Base-by-base conservation (phyloP, 2,113 vertebrate genomes). In the Rhineura floridana region DNA sequence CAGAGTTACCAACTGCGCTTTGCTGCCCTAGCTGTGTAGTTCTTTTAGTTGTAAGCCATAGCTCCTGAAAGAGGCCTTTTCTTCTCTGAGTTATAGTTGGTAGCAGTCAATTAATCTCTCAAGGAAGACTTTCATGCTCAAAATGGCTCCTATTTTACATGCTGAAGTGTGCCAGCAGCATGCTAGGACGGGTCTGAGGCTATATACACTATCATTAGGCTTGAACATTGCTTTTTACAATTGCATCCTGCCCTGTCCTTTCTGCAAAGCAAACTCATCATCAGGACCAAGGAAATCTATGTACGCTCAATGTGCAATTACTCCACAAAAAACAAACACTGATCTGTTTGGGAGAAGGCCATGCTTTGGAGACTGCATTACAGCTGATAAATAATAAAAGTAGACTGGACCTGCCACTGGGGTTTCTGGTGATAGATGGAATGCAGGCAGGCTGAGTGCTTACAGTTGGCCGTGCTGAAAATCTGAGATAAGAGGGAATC, bases 401-500 rank as follows among this genome's bases (percentile, higher is more conserved):
- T 65, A 44, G 76, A 52, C 59, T 81, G 46, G 83, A 11, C 30
- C 81, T 87, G 89, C 67, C 67, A 84, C 36, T 73, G 23, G 28
- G 82, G 10, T 39, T 87, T 84, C 82, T 76, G 25, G 30, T 81
- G 82, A 84, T 75, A 28, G 83, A 81, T 84, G 86, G 72, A 75
- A 87, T 50, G 65, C 67, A 83, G 77, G 86, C 81, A 83, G 81
- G 11, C 28, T 15, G 46, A 87, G 46, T 19, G 25, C 75, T 75
- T 75, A 44, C 46, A 80, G 36, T 84, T 81, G 67, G 55, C 69
- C 48, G 76, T 79, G 86, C 81, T 87, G 85, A 84, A 87, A 90
- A 87, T 21, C 48, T 59, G 72, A 90, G 89, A 84, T 90, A 84
- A 85, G 89, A 80, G 70, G 44, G 67, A 87, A 84, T 76, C 15